Base-by-base conservation (phyloP, 23 tunicate species). In the Phallusia fumigata region DNA sequence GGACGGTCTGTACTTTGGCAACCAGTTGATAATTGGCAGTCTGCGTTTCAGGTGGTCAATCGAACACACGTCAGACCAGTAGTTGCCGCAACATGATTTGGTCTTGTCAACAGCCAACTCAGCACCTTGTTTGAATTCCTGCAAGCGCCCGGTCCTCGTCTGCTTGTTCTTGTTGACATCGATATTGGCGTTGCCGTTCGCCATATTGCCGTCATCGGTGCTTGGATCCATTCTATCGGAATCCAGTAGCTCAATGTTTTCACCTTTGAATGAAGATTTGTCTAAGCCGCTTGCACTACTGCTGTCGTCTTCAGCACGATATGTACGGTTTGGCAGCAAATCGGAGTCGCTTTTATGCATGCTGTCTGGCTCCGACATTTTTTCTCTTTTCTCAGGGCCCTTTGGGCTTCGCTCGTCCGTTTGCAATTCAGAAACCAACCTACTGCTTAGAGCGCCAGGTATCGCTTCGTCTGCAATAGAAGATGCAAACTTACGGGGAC, bases 11-110 rank as follows among this genome's bases (percentile, higher is more conserved):
- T 91, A 91, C 73, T 80, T 91, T 47, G 85, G 88, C n/a, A 89
- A 77, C 88, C 94, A 87, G 47, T 76, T 81, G 77, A 75, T 76
- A 65, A 87, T 87, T 6, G 91, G 91, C 6, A 87, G 82, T 36
- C 76, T 75, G 50, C 82, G 72, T 49, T 87, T 87, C 40, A 87
- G 35, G 47, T 32, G 76, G 11, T 81, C 69, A 31, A 87, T 45
- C 18, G 91, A 81, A 58, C 85, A 87, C 35, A 65, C 64, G 47
- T 52, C 53, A 35, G 84, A 76, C 91, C 91, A 87, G 33, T 87
- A 87, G 31, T 34, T 40, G 18, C 53, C n/a, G 86, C 91, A 87
- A 32, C 91, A 84, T 18, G 30, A 19, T 35, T 49, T 32, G 31
- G 82, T 36, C 30, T 76, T 81, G 30, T 50, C 53, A 0, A 65